Base-by-base conservation (phyloP, 2,113 vertebrate species). In the Trachemys scripta region DNA sequence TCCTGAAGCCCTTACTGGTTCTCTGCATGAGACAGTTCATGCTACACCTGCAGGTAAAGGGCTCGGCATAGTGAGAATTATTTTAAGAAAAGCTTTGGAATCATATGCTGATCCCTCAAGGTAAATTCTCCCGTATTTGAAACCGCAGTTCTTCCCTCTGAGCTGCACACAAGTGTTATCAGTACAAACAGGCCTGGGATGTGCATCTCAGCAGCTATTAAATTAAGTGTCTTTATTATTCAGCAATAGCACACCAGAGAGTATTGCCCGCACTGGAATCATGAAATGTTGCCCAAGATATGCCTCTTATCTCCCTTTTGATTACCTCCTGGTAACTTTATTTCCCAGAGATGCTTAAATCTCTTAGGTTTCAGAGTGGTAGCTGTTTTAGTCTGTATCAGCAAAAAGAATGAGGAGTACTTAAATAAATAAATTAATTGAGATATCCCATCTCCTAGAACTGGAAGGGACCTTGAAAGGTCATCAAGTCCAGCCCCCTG, bases 251-350 rank as follows among this genome's bases (percentile, higher is more conserved):
- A 85, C 75, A 86, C 45, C 80, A 84, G 80, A 78, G 80, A 80
- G 90, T 94, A 90, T 94, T 78, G 79, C 78, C 76, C 94, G 82
- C 92, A 93, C 78, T 86, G 89, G 83, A 96, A 51, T 89, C 59
- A 69, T 84, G 86, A 94, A 90, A 45, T 88, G 83, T 72, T 95
- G 95, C 88, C 87, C 49, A 90, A 88, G 85, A 38, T 82, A 50
- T 90, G 95, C 94, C 84, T 85, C 96, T 81, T 47, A 49, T 49
- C 9, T 95, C 42, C 72, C 6, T 2, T 85, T 92, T 88, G 86
- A 69, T 45, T 93, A 62, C 76, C 59, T 92, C 92, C 47, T 0
- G 0, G 35, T 50, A 69, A 78, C 86, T 95, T 93, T 93, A 82
- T 84, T 96, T 88, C 87, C 89, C 82, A 79, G 0, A 0, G 79